Evolutionary conservation across 2,797 vertebrate species (phyloP).

Genomic region (Enteromius argenteus): DNA sequence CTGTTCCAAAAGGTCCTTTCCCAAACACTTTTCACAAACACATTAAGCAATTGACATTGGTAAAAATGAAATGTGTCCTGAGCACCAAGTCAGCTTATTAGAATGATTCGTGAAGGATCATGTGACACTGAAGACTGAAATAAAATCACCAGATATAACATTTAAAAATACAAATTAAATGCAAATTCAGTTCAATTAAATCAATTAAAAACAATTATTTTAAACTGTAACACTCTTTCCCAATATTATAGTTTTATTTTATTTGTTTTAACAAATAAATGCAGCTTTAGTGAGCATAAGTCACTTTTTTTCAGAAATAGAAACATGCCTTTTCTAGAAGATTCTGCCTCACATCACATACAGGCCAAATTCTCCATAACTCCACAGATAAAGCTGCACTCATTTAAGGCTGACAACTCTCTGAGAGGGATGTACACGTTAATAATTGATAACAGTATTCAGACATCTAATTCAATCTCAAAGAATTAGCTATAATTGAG

Average conservation of each 20-base stretch:
- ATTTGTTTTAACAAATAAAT: not conserved
- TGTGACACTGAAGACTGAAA: too few relatives aligned
- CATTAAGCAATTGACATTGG: too few relatives aligned
- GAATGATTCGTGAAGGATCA: too few relatives aligned
- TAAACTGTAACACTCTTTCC: not conserved
- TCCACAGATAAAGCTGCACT: not conserved
- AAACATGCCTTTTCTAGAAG: not conserved
- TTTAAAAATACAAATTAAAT: not conserved
- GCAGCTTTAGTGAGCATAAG: not conserved
- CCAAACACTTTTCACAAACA: too few relatives aligned
- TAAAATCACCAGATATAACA: too few relatives aligned
- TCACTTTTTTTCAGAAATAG: not conserved
- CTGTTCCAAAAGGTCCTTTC: too few relatives aligned
- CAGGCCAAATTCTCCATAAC: not conserved
- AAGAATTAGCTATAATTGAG: not conserved
- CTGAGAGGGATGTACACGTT: not conserved
- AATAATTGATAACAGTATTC: slow-evolving; percentile 8
- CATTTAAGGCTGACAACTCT: not conserved
- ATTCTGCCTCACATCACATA: not conserved
- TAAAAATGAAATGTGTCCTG: too few relatives aligned
- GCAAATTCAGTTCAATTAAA: not conserved
- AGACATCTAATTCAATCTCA: slow-evolving; percentile 1
- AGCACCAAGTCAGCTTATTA: too few relatives aligned
- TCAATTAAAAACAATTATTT: not conserved
- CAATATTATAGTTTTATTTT: not conserved